Evolutionary conservation across 1,140 invertebrate genomes (phyloP).

Genomic region (Ruditapes philippinarum): DNA sequence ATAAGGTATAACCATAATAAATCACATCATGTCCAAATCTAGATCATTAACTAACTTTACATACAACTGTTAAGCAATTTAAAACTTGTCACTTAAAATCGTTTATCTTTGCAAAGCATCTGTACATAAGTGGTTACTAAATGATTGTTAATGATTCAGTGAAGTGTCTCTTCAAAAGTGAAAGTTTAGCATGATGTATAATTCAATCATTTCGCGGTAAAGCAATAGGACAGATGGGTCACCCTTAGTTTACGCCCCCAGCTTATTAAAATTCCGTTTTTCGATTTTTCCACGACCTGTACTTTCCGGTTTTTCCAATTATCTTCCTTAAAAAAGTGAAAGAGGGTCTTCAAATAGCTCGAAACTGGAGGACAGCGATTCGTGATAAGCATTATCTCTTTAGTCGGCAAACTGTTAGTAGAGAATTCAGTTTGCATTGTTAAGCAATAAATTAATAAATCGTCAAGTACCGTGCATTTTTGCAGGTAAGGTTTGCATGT

Average conservation of each 20-base stretch:
- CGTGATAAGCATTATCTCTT: background rate
- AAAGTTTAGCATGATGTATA: background rate
- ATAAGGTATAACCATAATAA: no score
- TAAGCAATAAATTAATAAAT: background rate
- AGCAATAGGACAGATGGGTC: background rate
- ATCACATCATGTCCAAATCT: no score
- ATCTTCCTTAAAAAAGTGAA: conserved; percentile 28
- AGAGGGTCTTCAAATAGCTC: background rate
- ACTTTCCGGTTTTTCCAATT: background rate
- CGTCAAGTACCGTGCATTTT: background rate
- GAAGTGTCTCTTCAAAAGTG: background rate
- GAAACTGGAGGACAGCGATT: background rate
- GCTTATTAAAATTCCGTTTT: background rate
- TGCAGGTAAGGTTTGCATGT: background rate
- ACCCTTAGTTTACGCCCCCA: background rate
- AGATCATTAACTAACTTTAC: background rate
- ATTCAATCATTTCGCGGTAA: background rate
- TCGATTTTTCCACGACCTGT: background rate
- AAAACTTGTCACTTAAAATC: background rate
- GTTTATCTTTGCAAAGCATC: background rate
- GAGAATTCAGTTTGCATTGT: background rate
- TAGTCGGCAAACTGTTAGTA: background rate
- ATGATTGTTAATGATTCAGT: background rate
- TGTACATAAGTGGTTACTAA: background rate
- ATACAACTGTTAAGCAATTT: background rate